Base-by-base conservation (phyloP, 2,888 invertebrate genomes). In the Dilophus febrilis region DNA sequence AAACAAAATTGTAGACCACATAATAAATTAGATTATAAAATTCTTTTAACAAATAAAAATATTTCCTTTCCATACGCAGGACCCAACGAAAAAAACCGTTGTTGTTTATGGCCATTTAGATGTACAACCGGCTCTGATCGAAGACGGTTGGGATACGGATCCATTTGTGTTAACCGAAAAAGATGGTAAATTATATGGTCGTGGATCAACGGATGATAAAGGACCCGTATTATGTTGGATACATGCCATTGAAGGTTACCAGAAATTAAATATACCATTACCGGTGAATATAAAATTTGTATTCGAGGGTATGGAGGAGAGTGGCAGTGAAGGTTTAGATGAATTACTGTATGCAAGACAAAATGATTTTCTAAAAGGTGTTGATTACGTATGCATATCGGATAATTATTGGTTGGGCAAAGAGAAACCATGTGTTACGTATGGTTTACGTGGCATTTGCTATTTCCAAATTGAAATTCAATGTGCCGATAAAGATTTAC, bases 371-470 rank as follows among this genome's bases (percentile, higher is more conserved):
- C 71, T 95, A 28, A 68, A 75, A 40, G 72, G 74, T 55, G 80
- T 90, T 1, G 94, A 97, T 61, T 95, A 77, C 64, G 88, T 94
- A 13, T 95, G 95, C 59, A 95, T 98, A 55, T 94, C 94, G 17
- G 97, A 98, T 60, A 98, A 95, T 64, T 98, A 97, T 59, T 98
- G 97, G 97, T 65, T 98, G 43, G 95, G 97, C 2, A 92, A 82
- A 45, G 80, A 77, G n/a, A 92, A 90, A 55, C 97, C 98, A 0
- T 97, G 97, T 58, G 74, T 98, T 44, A 95, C 95, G 0, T 97
- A 97, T 61, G 97, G 97, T 5, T 69, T 98, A 11, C 72, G 94
- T 48, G 97, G 97, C 13, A 71, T 92, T 43, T 86, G 85, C 55
- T 95, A 95, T 61, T 98, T 90, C 60, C 75, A 74, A 51, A 54